These are phyloP conservation scores for Graptemys geographica DNA, from an alignment of 2,797 vertebrate genomes.

Conservation along the genomic window DNA sequence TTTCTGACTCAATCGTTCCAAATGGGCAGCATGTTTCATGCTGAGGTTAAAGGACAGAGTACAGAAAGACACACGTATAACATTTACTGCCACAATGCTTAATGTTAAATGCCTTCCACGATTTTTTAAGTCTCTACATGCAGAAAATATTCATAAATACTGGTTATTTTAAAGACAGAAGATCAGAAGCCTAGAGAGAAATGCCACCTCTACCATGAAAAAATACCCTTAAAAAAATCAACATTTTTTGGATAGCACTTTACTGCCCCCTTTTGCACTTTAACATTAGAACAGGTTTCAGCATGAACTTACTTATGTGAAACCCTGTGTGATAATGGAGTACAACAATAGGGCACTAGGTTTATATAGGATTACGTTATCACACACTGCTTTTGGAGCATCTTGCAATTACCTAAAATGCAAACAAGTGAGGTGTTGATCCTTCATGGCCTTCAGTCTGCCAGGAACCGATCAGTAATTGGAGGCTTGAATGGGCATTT, in stretches of 20 bases:
- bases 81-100: background rate
- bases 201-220: constrained; percentile 42
- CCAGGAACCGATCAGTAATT: constrained; percentile 49
- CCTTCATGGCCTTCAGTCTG: constrained; percentile 36
- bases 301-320: constrained; percentile 10
- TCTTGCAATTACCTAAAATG: constrained; percentile 49
- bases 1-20: constrained; percentile 30
- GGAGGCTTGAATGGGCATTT: constrained; percentile 54
- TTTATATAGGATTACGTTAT: constrained; percentile 21
- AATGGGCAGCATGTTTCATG: constrained; percentile 41
- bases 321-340: constrained; percentile 22
- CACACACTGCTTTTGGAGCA: constrained; percentile 26
- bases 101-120: background rate
- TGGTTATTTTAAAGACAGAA: constrained; percentile 21
- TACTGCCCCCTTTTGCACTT: constrained; percentile 87
- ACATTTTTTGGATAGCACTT: constrained; percentile 79
- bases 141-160: constrained; percentile 3
- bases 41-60: constrained; percentile 21
- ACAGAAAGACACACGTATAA: constrained; percentile 7
- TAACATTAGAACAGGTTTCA: constrained; percentile 81
- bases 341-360: background rate
- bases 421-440: constrained; percentile 18
- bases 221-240: constrained; percentile 47
- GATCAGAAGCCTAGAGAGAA: constrained; percentile 49
- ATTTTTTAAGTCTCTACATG: constrained; percentile 24